A percentile compares a stretch with the other conserved stretches of the same genome.
These are phyloP conservation scores for Orthonychiurus folsomi DNA, from an alignment of 2,888 invertebrate species.

Conservation along the genomic window DNA sequence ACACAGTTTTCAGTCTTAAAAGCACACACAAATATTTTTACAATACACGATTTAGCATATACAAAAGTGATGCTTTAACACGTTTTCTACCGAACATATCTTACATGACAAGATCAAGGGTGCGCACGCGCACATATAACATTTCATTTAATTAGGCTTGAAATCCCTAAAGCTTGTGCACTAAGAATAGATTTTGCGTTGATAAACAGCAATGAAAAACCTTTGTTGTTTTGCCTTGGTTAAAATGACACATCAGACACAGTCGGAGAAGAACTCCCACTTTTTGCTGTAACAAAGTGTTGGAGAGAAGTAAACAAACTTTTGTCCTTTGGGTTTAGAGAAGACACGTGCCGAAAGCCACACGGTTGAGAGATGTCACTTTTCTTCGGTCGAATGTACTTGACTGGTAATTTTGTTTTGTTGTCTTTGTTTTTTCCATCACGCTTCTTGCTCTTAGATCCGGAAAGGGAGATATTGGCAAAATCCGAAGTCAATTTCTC, in stretches of 20 bases:
- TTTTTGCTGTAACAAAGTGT: constrained; percentile 26
- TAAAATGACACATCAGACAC: neutral
- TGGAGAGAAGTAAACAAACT: constrained; percentile 36
- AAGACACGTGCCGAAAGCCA: constrained; percentile 71
- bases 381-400: constrained; percentile 54
- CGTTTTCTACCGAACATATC: too few species aligned
- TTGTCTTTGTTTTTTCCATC: constrained; percentile 27
- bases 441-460: constrained; percentile 50
- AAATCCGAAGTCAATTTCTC: constrained; percentile 64
- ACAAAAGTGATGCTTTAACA: too few species aligned
- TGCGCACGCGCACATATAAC: too few species aligned
- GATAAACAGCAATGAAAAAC: too few species aligned
- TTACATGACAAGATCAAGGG: too few species aligned
- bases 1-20: too few species aligned
- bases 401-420: constrained; percentile 45
- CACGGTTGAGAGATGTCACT: constrained; percentile 74
- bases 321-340: constrained; percentile 34
- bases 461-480: constrained; percentile 64
- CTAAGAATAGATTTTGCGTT: too few species aligned
- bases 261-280: neutral
- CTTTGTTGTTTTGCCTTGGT: neutral
- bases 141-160: too few species aligned
- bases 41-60: too few species aligned
- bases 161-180: too few species aligned
- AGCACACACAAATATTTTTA: too few species aligned